phyloP scores from a whole-genome alignment of 2,797 vertebrate species.

The Hyperoplus lanceolatus region DNA sequence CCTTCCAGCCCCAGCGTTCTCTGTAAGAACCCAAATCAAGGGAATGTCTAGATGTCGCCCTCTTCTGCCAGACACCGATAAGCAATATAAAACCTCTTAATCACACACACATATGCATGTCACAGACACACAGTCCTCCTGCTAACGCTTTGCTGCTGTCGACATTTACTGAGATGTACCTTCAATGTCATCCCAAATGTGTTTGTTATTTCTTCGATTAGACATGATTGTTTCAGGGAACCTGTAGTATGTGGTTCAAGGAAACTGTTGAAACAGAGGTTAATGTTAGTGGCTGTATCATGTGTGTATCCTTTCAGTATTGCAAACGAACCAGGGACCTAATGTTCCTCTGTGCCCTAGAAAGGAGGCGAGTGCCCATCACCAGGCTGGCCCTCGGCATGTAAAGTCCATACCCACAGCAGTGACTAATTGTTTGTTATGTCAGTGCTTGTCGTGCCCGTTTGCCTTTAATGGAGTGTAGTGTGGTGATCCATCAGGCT shows the following conservation, averaged over 20 bases:
- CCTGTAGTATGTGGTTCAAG: background rate
- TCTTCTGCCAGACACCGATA: slow-evolving; percentile 39
- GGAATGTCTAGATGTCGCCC: slow-evolving; percentile 2
- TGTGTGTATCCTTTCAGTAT: slow-evolving; percentile 5
- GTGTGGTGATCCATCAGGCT: slow-evolving; percentile 86
- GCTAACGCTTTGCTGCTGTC: background rate
- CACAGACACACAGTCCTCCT: background rate
- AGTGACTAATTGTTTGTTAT: slow-evolving; percentile 89
- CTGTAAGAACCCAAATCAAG: slow-evolving; percentile 6
- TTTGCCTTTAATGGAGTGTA: slow-evolving; percentile 88
- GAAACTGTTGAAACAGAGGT: too few relatives aligned
- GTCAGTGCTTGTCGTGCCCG: slow-evolving; percentile 80
- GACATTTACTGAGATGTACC: background rate
- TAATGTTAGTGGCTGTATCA: too few relatives aligned
- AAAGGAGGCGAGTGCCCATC: slow-evolving; percentile 57
- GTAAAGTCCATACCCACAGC: slow-evolving; percentile 72
- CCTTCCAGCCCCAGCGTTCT: background rate
- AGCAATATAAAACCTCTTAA: slow-evolving; percentile 33
- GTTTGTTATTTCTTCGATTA: background rate
- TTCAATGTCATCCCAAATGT: background rate
- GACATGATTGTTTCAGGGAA: background rate
- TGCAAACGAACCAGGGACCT: slow-evolving; percentile 12
- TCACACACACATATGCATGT: slow-evolving; percentile 8
- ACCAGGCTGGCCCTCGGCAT: slow-evolving; percentile 53
- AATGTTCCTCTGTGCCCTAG: slow-evolving; percentile 21